phyloP scores from a whole-genome alignment of 2,113 vertebrate genomes.

The Artemisiospiza belli region DNA sequence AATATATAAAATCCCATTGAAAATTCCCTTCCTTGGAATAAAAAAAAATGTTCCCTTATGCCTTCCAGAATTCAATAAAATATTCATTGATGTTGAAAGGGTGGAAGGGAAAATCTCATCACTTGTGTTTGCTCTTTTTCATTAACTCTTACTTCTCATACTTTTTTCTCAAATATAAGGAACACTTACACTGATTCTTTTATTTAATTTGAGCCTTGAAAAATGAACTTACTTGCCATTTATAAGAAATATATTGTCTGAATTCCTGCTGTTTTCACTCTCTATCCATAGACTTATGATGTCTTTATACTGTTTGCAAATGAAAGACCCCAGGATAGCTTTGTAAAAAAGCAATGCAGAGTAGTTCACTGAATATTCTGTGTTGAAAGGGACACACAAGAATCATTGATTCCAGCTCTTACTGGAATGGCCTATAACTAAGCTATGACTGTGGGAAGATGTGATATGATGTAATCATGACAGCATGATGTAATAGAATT shows the following conservation, averaged over 20 bases:
- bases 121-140: conserved; percentile 26
- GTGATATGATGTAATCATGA: neutral
- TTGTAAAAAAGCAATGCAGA: neutral
- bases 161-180: neutral
- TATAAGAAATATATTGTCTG: neutral
- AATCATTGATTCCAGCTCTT: neutral
- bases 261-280: neutral
- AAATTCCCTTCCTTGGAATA: conserved; percentile 5
- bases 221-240: neutral
- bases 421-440: neutral
- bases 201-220: neutral
- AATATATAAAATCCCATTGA: conserved; percentile 12
- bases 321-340: neutral
- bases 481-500: neutral
- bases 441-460: neutral
- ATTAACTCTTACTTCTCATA: conserved; percentile 13
- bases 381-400: neutral
- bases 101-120: conserved; percentile 3
- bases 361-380: neutral
- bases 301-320: neutral
- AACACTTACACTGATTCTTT: neutral
- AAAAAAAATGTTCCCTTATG: conserved; percentile 21
- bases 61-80: conserved; percentile 33
- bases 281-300: neutral
- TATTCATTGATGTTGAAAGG: conserved; percentile 29